phyloP scores from a whole-genome alignment of 2,888 invertebrate species.

The Abrostola tripartita region DNA sequence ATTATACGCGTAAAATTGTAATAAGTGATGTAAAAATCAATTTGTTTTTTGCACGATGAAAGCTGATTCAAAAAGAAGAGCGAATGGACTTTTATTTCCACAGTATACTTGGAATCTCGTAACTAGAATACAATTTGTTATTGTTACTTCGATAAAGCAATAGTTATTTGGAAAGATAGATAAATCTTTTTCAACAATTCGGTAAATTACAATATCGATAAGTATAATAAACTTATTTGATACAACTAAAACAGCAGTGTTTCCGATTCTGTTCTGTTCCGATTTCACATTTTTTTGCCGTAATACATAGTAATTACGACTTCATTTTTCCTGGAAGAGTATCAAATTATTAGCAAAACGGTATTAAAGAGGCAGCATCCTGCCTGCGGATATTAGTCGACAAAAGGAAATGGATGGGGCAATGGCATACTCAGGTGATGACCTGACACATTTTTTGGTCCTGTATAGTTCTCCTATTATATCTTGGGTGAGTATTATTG shows the following conservation, averaged over 20 bases:
- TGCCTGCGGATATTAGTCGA: conserved; percentile 8
- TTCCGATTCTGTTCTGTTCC: no score
- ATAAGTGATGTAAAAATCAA: conserved; percentile 12
- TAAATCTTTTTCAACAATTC: background rate
- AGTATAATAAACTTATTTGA: no score
- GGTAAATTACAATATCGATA: no score
- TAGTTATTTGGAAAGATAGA: no score
- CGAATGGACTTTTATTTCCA: conserved; percentile 9
- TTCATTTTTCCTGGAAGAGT: conserved; percentile 1
- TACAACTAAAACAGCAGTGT: no score
- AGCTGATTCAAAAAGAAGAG: conserved; percentile 13
- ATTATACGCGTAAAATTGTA: conserved; percentile 6
- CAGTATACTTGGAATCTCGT: no score
- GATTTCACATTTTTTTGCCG: no score
- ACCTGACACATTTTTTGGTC: conserved; percentile 14
- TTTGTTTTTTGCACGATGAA: conserved; percentile 11
- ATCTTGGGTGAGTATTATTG: no score
- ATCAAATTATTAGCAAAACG: conserved; percentile 6
- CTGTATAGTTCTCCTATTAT: no score
- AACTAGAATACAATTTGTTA: no score
- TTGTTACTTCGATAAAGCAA: no score
- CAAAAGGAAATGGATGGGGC: conserved; percentile 19
- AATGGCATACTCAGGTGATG: conserved; percentile 24
- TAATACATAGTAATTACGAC: background rate
- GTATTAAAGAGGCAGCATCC: background rate